Conservation (phyloP, 2,888 invertebrate genomes). For the Rapana venosa region DNA sequence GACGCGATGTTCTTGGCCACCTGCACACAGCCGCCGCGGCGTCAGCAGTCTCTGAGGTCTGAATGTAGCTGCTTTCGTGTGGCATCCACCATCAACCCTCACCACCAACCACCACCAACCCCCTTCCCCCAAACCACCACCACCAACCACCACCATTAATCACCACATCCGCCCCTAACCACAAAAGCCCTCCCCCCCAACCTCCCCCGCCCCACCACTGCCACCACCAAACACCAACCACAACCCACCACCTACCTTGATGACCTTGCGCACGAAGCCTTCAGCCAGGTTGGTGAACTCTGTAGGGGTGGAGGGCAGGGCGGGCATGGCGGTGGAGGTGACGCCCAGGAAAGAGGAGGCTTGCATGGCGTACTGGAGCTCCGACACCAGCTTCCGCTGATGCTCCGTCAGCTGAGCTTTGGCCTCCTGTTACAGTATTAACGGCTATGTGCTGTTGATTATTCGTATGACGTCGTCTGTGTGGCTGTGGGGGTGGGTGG, state of each 20-base stretch:
- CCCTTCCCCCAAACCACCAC: no score
- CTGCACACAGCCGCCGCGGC: not conserved
- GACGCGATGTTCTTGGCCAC: constrained; percentile 85
- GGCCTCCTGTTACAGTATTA: constrained; percentile 33
- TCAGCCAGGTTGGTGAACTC: constrained; percentile 75
- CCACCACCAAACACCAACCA: not conserved
- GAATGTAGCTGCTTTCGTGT: not conserved
- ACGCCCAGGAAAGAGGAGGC: constrained; percentile 63
- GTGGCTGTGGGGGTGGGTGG: no score
- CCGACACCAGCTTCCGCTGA: constrained; percentile 56
- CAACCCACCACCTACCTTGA: constrained; percentile 80
- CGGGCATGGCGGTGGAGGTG: constrained; percentile 59
- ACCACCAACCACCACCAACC: no score
- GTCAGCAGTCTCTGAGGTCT: no score
- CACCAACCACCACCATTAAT: not conserved
- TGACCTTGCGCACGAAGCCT: constrained; percentile 80
- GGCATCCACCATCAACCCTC: not conserved
- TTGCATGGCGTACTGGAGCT: constrained; percentile 64
- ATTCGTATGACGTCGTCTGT: no score
- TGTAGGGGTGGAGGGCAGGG: constrained; percentile 60
- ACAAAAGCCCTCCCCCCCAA: not conserved
- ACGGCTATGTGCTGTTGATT: no score
- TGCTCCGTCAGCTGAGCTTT: constrained; percentile 51
- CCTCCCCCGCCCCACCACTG: not conserved
- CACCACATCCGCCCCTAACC: not conserved